Percentiles rank a stretch among this genome's conserved stretches.
Evolutionary conservation across 2,113 vertebrate genomes (phyloP).

Genomic region (Thalassarche chlororhynchos): DNA sequence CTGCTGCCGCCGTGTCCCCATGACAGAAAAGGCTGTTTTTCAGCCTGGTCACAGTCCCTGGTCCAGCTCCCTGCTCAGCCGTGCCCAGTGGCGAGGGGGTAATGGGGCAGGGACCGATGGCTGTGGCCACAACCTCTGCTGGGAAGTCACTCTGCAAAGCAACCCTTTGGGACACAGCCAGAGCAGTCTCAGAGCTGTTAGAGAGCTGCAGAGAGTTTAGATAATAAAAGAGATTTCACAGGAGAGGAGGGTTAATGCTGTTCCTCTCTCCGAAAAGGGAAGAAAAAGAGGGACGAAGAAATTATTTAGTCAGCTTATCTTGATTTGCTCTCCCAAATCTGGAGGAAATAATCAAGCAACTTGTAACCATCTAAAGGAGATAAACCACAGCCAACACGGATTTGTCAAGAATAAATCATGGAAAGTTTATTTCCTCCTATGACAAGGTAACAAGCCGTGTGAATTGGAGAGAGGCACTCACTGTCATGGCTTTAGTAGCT

Average conservation of each 20-base stretch:
- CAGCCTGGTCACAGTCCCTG: accelerated
- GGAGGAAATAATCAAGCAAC: neutral
- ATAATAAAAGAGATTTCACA: neutral
- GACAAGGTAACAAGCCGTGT: neutral
- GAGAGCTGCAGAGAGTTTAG: neutral
- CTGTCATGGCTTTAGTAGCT: neutral
- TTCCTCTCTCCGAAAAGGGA: neutral
- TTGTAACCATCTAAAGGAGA: neutral
- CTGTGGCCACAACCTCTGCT: neutral
- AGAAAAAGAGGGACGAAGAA: neutral
- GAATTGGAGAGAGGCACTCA: neutral
- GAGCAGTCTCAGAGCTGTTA: neutral
- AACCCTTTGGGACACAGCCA: neutral
- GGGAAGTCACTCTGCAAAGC: neutral
- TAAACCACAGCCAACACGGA: neutral
- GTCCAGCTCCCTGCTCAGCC: neutral
- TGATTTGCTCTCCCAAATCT: neutral
- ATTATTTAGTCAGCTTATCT: neutral
- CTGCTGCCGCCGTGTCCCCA: neutral
- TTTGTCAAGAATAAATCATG: neutral
- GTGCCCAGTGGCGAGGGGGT: accelerated
- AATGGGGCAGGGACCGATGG: neutral
- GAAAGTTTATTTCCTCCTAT: neutral
- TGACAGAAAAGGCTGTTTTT: neutral
- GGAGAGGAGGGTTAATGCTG: neutral